phyloP scores from a whole-genome alignment of 2,113 vertebrate genomes.

The Columbina picui region DNA sequence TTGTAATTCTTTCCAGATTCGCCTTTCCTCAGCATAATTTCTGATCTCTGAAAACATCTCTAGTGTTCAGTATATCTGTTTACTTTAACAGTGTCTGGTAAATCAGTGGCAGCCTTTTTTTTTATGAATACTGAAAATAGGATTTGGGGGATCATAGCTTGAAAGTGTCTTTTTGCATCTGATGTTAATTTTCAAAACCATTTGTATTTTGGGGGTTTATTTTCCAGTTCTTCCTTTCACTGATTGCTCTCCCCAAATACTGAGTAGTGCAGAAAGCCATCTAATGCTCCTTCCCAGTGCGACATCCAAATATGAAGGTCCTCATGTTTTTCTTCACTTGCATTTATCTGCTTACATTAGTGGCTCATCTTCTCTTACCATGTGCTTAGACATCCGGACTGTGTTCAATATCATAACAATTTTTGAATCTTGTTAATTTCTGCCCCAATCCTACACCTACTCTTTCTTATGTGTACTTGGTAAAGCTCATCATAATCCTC shows the following conservation, averaged over 20 bases:
- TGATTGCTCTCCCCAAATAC: background rate
- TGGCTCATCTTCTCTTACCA: background rate
- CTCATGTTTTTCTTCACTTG: background rate
- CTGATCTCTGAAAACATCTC: background rate
- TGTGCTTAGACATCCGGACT: background rate
- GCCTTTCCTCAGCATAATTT: background rate
- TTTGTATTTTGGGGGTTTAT: background rate
- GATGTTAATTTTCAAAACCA: background rate
- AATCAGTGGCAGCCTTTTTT: background rate
- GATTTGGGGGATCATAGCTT: background rate
- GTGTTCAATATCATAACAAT: background rate
- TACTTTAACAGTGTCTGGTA: background rate
- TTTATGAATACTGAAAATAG: background rate
- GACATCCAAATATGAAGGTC: background rate
- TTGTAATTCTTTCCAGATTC: constrained; percentile 4
- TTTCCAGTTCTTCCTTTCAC: background rate
- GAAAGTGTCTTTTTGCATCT: background rate
- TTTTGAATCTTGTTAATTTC: constrained; percentile 3
- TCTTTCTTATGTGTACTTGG: background rate
- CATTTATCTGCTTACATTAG: background rate
- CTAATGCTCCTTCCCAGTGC: background rate
- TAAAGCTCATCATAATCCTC: constrained; percentile 22
- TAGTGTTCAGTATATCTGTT: background rate
- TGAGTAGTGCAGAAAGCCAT: background rate
- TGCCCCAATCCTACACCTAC: background rate